Evolutionary conservation across 2,113 vertebrate species (phyloP).

Genomic region (Dicaeum eximium): DNA sequence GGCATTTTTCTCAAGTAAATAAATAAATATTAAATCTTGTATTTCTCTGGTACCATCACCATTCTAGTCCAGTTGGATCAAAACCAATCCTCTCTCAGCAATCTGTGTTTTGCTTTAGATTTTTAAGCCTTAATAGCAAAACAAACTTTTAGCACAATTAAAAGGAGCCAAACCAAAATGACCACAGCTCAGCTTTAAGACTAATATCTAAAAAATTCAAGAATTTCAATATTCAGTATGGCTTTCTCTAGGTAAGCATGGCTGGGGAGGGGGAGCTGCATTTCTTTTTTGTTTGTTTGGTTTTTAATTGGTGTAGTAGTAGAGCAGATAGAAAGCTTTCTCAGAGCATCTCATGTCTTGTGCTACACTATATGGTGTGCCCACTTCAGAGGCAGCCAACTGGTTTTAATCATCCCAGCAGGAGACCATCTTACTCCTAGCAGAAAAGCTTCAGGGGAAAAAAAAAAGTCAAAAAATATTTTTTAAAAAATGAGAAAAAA

Average conservation of each 20-base stretch:
- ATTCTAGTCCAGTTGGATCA: not conserved
- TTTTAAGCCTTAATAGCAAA: not conserved
- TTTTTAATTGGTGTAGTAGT: not conserved
- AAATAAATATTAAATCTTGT: not conserved
- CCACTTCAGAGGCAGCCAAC: not conserved
- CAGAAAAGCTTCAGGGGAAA: not conserved
- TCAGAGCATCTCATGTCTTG: not conserved
- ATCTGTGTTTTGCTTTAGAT: not conserved
- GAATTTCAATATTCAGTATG: not conserved
- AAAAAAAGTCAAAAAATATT: not conserved
- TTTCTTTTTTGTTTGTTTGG: not conserved
- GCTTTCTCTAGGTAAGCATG: not conserved
- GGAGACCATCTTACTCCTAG: not conserved
- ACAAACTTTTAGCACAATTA: not conserved
- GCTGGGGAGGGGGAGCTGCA: not conserved
- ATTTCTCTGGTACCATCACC: not conserved
- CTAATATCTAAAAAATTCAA: not conserved
- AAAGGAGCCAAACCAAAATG: not conserved
- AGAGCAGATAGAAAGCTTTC: not conserved
- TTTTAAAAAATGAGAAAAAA: not conserved
- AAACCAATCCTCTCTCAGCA: not conserved
- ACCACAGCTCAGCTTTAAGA: not conserved
- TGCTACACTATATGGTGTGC: not conserved
- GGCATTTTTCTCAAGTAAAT: not conserved
- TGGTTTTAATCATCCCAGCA: conserved; percentile 29